Conservation (phyloP, 2,797 vertebrate species). For the Myotis myotis region DNA sequence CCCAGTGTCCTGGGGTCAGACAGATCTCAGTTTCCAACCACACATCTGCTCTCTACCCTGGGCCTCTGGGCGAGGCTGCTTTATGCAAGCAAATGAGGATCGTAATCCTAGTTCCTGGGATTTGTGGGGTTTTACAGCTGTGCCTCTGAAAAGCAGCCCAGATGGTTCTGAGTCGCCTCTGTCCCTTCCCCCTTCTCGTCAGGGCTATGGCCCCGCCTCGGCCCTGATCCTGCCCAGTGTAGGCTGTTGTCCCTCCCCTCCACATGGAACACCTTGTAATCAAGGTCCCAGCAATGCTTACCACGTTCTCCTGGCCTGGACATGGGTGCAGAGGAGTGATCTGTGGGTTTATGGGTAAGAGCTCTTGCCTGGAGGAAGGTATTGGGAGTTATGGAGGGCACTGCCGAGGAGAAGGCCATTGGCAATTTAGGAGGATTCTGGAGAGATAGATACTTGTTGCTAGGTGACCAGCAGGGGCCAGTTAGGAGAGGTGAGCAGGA, state of each 20-base stretch:
- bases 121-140: not conserved
- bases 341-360: not conserved
- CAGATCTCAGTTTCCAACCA: not conserved
- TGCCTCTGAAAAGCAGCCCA: not conserved
- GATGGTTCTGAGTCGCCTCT: not conserved
- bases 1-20: not conserved
- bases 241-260: not conserved
- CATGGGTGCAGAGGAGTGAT: not conserved
- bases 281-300: not conserved
- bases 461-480: conserved; percentile 57
- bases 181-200: not conserved
- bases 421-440: not conserved
- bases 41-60: not conserved
- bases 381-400: not conserved
- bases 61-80: not conserved
- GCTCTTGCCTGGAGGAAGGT: not conserved
- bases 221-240: not conserved
- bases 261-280: not conserved
- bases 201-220: not conserved
- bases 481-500: not conserved
- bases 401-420: not conserved
- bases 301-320: not conserved
- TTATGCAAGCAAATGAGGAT: not conserved
- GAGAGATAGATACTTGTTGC: conserved; percentile 61
- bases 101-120: not conserved